Conservation (phyloP, 2,888 invertebrate genomes). For the Cephus spinipes region DNA sequence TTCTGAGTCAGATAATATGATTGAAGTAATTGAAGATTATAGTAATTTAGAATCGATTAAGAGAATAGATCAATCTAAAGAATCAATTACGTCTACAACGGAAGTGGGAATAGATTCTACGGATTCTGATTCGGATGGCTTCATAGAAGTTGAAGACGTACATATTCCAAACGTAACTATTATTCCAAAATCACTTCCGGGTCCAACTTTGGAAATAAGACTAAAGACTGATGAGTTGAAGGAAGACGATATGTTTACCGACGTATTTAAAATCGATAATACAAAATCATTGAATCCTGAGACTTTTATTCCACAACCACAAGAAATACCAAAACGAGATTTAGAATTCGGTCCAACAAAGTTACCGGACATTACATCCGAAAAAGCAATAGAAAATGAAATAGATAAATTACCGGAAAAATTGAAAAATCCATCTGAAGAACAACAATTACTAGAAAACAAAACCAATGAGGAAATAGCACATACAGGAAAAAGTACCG, state of each 20-base stretch:
- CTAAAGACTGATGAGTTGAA: constrained; percentile 57
- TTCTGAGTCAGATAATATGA: background rate
- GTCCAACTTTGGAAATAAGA: constrained; percentile 58
- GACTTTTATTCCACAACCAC: background rate
- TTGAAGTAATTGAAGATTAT: background rate
- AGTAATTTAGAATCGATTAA: background rate
- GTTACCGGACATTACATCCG: background rate
- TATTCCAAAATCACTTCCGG: constrained; percentile 10
- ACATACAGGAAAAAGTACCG: background rate
- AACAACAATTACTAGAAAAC: background rate
- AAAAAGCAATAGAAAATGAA: background rate
- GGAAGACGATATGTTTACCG: constrained; percentile 79
- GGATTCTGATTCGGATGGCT: constrained; percentile 27
- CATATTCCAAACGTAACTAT: constrained; percentile 30
- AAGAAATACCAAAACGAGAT: background rate
- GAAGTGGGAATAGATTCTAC: background rate
- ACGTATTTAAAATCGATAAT: constrained; percentile 69
- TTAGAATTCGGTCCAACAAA: background rate
- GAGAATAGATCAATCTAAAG: background rate
- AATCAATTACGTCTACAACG: background rate
- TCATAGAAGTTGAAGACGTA: constrained; percentile 45
- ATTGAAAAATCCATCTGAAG: background rate
- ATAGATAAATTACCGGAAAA: background rate
- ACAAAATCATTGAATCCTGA: background rate
- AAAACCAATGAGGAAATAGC: background rate